Evolutionary conservation across 2,797 vertebrate species (phyloP), one percentile per base, ranked within the genome.

Genomic region (Danionella dracula): DNA sequence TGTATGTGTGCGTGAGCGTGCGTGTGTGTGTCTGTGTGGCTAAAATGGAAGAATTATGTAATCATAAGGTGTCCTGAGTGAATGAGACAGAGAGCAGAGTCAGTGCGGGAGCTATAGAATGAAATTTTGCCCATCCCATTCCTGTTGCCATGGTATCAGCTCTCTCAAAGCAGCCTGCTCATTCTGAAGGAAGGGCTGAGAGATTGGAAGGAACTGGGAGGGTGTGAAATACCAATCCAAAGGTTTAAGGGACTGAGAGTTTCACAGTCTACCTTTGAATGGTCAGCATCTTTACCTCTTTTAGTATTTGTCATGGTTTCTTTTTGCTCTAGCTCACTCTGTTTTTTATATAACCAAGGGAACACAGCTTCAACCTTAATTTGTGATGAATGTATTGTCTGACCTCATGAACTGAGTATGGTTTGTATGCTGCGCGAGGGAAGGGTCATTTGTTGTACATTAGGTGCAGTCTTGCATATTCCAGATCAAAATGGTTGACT

Each of bases 111-210:
- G 48, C 13, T 29, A 29, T 31, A 68, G 56, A 64, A 60, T 73
- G 51, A 50, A 74, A 34, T 71, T 80, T 79, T 82, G 77, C 83
- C 81, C 78, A 73, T 84, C 81, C 84, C 84, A 74, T 78, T 84
- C 83, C 83, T 84, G 89, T 89, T 90, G 83, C 88, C 82, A 89
- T 90, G 87, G 86, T 73, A 90, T 83, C 58, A 49, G 23, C 23
- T 81, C 79, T 83, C 74, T 69, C 68, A 85, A 83, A 81, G 77
- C 79, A 78, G 79, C 58, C 69, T 60, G 32, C 48, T 73, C 44
- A 53, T 73, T 15, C 54, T 68, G 45, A 73, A 70, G 67, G 67
- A 44, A 68, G 21, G 53, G 42, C 19, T 64, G 56, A 44, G 34
- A 15, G 35, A 35, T 9, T 10, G 17, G 23, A 34, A 2, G 7